Conservation (phyloP, 1,140 invertebrate genomes). For the Drosophila tristis region DNA sequence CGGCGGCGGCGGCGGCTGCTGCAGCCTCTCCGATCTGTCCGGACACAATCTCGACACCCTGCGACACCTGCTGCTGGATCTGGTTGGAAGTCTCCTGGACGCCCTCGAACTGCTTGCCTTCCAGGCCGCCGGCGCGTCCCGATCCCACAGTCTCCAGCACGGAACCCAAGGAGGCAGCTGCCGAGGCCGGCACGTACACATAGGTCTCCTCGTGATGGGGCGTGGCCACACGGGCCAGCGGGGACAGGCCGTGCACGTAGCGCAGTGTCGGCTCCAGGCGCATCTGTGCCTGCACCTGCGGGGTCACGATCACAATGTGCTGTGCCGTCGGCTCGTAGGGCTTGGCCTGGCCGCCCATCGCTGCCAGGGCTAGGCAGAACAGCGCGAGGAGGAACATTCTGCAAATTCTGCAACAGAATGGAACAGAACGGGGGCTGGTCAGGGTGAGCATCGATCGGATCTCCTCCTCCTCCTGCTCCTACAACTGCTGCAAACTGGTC, state of each 20-base stretch:
- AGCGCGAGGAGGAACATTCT: conserved; percentile 72
- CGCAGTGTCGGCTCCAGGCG: conserved; percentile 74
- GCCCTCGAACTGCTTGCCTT: conserved; percentile 57
- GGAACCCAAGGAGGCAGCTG: conserved; percentile 66
- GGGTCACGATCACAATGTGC: conserved; percentile 80
- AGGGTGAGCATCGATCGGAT: not conserved
- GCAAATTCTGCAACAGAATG: conserved; percentile 37
- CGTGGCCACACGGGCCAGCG: conserved; percentile 68
- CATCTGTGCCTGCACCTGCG: conserved; percentile 80
- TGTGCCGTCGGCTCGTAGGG: conserved; percentile 64
- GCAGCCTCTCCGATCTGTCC: conserved; percentile 70
- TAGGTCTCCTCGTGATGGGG: conserved; percentile 79
- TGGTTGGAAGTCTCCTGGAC: conserved; percentile 49
- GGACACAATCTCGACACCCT: conserved; percentile 48
- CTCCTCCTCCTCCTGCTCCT: not conserved
- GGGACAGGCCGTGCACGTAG: conserved; percentile 76
- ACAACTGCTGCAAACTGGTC: conserved; percentile 56
- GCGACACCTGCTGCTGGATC: conserved; percentile 64
- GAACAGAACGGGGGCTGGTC: too few species aligned
- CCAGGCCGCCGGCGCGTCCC: conserved; percentile 51
- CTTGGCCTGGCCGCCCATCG: conserved; percentile 55
- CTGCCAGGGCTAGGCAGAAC: conserved; percentile 63
- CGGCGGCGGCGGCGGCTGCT: conserved; percentile 54
- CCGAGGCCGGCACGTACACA: conserved; percentile 73
- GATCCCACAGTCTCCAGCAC: conserved; percentile 52